Evolutionary conservation across 1,140 invertebrate genomes (phyloP).

Genomic region (Coenobita brevimanus): DNA sequence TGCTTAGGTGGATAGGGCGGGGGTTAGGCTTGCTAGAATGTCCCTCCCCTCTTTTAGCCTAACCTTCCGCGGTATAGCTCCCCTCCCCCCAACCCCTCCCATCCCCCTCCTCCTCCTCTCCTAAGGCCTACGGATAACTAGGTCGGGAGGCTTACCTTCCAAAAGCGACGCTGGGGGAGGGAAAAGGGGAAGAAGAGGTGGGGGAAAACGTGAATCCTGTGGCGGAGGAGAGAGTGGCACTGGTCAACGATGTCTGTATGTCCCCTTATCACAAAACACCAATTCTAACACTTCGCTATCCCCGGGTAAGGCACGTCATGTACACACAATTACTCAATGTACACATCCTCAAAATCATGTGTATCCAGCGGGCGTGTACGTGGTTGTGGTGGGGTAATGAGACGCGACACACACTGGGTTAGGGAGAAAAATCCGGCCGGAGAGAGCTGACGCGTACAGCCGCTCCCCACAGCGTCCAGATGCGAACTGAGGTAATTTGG

Average conservation of each 20-base stretch:
- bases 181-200: neutral
- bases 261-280: constrained; percentile 31
- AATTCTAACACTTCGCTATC: constrained; percentile 23
- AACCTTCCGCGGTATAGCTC: neutral
- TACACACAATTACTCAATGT: constrained; percentile 34
- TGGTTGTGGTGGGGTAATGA: no score
- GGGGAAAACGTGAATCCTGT: neutral
- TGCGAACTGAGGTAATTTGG: constrained; percentile 61
- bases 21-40: constrained; percentile 9
- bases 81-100: neutral
- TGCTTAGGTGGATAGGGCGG: neutral
- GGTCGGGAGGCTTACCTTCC: neutral
- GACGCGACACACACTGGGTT: constrained; percentile 30
- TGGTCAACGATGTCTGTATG: constrained; percentile 35
- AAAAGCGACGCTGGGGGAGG: neutral
- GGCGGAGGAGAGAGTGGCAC: neutral
- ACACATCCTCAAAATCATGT: constrained; percentile 45
- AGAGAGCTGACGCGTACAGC: constrained; percentile 42
- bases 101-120: neutral
- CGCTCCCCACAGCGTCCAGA: constrained; percentile 50
- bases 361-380: constrained; percentile 29
- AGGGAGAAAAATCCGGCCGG: constrained; percentile 26
- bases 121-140: neutral
- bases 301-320: constrained; percentile 56
- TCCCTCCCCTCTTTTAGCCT: constrained; percentile 2